Conservation (phyloP, 2,888 invertebrate genomes). For the Thymelicus lineola region DNA sequence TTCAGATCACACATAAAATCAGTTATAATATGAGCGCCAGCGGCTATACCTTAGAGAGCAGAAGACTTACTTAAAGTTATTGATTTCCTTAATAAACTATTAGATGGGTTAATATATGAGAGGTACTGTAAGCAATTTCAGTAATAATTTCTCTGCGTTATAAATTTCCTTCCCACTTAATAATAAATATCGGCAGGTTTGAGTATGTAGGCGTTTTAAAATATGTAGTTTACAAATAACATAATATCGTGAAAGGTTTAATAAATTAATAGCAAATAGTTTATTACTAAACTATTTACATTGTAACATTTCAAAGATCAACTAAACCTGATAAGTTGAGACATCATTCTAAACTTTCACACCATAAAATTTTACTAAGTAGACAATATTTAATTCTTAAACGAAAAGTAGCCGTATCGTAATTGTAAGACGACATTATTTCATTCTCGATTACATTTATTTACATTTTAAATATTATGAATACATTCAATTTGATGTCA, state of each 20-base stretch:
- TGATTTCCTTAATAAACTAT: too few relatives aligned
- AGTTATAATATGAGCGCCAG: too few relatives aligned
- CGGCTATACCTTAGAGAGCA: too few relatives aligned
- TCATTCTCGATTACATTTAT: conserved; percentile 33
- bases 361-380: conserved; percentile 21
- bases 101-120: too few relatives aligned
- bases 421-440: conserved; percentile 30
- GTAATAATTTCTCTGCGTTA: background rate
- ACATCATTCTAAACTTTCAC: conserved; percentile 8
- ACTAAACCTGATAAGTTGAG: background rate
- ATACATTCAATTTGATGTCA: conserved; percentile 37
- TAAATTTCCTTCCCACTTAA: background rate
- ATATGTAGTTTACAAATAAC: conserved; percentile 8
- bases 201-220: too few relatives aligned
- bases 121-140: background rate
- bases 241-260: background rate
- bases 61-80: too few relatives aligned
- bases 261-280: conserved; percentile 4
- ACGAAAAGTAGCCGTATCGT: conserved; percentile 17
- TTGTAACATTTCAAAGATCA: background rate
- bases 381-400: conserved; percentile 16
- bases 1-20: too few relatives aligned
- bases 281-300: conserved; percentile 2
- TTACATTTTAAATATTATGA: conserved; percentile 39
- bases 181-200: too few relatives aligned